A percentile compares a stretch with the other conserved stretches of the same genome.
Conservation (phyloP, 2,888 invertebrate species). For the Gibbula magus region DNA sequence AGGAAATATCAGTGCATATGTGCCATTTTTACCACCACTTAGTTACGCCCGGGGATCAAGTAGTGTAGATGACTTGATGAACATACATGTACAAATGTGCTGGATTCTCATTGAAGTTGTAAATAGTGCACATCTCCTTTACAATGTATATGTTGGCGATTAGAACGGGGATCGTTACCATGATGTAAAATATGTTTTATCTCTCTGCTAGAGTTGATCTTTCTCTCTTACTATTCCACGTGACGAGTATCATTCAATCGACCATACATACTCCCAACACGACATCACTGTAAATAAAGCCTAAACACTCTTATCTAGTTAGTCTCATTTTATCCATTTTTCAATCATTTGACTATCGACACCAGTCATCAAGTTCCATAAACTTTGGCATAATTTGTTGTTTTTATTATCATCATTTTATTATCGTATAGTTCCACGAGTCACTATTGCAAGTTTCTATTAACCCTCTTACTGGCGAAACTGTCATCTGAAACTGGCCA, state of each 20-base stretch:
- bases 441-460: slow-evolving; percentile 13
- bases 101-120: not conserved
- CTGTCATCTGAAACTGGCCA: not conserved
- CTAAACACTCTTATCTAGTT: too few species aligned
- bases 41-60: not conserved
- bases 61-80: not conserved
- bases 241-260: not conserved
- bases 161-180: not conserved
- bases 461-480: not conserved
- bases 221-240: not conserved
- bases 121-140: not conserved
- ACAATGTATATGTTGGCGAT: not conserved
- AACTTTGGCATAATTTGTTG: not conserved
- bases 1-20: not conserved
- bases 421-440: not conserved
- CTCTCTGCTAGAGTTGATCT: not conserved
- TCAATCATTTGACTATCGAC: too few species aligned
- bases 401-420: not conserved
- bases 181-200: not conserved
- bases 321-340: too few species aligned
- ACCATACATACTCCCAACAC: not conserved
- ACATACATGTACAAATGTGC: not conserved
- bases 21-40: not conserved
- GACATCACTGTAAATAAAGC: too few species aligned
- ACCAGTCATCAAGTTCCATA: too few species aligned